Evolutionary conservation across 2,888 invertebrate species (phyloP).

Genomic region (Gonocerus acuteangulatus): DNA sequence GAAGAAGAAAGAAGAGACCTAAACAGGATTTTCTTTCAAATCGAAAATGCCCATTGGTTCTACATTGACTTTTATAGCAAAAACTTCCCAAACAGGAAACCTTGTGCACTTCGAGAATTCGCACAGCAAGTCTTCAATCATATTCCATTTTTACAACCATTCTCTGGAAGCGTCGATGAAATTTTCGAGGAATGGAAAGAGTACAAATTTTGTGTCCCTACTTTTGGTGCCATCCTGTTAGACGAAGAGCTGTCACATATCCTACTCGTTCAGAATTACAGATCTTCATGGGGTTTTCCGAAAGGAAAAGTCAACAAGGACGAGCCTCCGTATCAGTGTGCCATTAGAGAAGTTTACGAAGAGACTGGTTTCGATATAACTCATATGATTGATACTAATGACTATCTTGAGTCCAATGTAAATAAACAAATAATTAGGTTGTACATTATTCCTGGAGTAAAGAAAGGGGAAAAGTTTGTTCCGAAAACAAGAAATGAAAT

Average conservation of each 20-base stretch:
- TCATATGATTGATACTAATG: conserved; percentile 67
- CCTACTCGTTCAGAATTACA: conserved; percentile 80
- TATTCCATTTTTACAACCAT: conserved; percentile 74
- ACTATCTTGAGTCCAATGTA: conserved; percentile 78
- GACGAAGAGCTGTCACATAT: conserved; percentile 72
- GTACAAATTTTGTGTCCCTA: conserved; percentile 92
- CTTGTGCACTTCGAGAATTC: conserved; percentile 76
- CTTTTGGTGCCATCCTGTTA: conserved; percentile 90
- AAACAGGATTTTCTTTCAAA: conserved; percentile 89
- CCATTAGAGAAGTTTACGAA: conserved; percentile 79
- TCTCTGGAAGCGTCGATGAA: conserved; percentile 60
- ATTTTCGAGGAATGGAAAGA: conserved; percentile 66
- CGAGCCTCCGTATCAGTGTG: conserved; percentile 87
- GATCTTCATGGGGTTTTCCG: conserved; percentile 94
- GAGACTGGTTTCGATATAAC: conserved; percentile 95
- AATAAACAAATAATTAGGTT: conserved; percentile 86
- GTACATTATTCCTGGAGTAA: conserved; percentile 79
- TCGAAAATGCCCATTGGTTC: conserved; percentile 98
- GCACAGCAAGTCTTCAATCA: conserved; percentile 80
- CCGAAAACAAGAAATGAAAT: conserved; percentile 90
- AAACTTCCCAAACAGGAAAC: conserved; percentile 51
- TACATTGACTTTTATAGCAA: conserved; percentile 93
- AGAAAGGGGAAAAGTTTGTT: conserved; percentile 69
- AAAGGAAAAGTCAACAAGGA: conserved; percentile 97
- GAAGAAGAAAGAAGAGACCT: conserved; percentile 79